Conservation (phyloP, 2,797 vertebrate species). For the Pipistrellus pygmaeus region DNA sequence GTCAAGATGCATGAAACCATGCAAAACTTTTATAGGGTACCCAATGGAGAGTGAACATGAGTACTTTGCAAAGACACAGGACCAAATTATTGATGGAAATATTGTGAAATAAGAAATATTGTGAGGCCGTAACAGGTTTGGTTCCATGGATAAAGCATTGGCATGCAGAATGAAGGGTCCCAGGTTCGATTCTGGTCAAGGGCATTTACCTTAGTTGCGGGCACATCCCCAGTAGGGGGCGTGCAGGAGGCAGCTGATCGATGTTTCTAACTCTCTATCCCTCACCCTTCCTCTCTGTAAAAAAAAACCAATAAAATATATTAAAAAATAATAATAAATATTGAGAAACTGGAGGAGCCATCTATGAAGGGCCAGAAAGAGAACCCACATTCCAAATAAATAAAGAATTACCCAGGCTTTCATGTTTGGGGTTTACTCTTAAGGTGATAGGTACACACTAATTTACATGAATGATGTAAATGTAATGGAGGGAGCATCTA, state of each 20-base stretch:
- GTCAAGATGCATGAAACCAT: background rate
- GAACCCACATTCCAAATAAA: background rate
- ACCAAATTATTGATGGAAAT: background rate
- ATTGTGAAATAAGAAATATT: background rate
- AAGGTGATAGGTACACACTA: background rate
- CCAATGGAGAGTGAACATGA: accelerated
- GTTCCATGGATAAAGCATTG: too few species aligned
- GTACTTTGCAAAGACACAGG: accelerated
- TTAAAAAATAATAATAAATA: background rate
- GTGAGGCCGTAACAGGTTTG: background rate
- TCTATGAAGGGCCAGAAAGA: background rate
- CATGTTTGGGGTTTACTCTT: background rate
- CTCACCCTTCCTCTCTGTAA: too few species aligned
- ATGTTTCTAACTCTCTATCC: too few species aligned
- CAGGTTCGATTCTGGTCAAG: too few species aligned
- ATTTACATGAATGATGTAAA: background rate
- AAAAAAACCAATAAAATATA: too few species aligned
- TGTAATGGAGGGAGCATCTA: background rate
- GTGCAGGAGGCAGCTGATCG: too few species aligned
- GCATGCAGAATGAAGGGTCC: too few species aligned
- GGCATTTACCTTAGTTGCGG: too few species aligned
- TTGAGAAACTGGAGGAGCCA: accelerated
- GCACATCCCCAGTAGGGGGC: too few species aligned
- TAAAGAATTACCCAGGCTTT: background rate
- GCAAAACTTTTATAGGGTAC: background rate